Base-by-base conservation (phyloP, 2,113 vertebrate genomes). In the Sinocyclocheilus anophthalmus region DNA sequence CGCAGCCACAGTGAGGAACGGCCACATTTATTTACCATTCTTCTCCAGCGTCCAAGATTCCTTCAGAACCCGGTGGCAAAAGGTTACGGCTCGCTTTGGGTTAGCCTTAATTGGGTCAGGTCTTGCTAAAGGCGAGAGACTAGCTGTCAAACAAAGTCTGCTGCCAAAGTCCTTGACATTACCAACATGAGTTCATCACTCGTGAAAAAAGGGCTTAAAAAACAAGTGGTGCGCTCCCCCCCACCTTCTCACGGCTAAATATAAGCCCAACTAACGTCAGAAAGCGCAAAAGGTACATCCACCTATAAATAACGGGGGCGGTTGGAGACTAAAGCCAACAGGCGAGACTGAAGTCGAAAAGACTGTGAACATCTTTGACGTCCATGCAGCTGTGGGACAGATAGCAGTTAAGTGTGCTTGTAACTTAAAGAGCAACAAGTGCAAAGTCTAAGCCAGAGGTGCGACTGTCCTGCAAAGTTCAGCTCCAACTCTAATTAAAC, bases 141-240 rank as follows among this genome's bases (percentile, higher is more conserved):
- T 39, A 83, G 24, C 75, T 75, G 79, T 85, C 84, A 77, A 77
- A 89, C 79, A 83, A 59, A 73, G 76, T 87, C 67, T 84, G 87
- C 70, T 65, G 65, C 83, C 84, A 22, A 55, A 90, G 90, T 87
- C 89, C 87, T 90, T 88, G 87, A 90, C 89, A 89, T 90, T 86
- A 89, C 87, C 85, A 85, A 75, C 65, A 76, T 61, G 77, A 89
- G 89, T 89, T 90, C 87, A 87, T 80, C 84, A 85, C 83, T 84
- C 24, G 57, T 72, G 18, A 81, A 70, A 81, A 85, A 82, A 30
- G 53, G 73, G n/a, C 24, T 87, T 72, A 70, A 84, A 88, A 87
- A 90, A 85, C 86, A 87, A 90, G 70, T 67, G 75, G 55, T 20
- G 13, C 37, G 4, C 82, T 63, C 42, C 76, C 55, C 79, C 79